These are phyloP conservation scores for Thinocorus orbignyianus DNA, from an alignment of 2,113 vertebrate species.

Conservation along the genomic window DNA sequence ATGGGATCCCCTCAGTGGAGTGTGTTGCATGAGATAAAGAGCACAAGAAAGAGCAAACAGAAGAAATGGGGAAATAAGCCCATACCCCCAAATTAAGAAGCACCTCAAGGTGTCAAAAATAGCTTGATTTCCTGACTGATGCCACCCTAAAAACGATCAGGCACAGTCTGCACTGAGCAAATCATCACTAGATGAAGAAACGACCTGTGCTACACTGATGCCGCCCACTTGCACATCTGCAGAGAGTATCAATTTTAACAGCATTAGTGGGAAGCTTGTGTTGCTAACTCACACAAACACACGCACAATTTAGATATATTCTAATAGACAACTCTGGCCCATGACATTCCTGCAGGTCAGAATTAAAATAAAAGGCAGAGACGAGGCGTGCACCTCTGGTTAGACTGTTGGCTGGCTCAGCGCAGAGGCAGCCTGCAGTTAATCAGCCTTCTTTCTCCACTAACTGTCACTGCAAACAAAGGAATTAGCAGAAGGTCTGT, in stretches of 20 bases:
- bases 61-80: neutral
- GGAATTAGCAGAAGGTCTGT: slow-evolving; percentile 69
- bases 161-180: neutral
- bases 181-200: neutral
- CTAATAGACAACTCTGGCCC: slow-evolving; percentile 35
- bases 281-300: neutral
- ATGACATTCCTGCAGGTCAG: slow-evolving; percentile 53
- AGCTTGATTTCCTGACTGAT: neutral
- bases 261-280: neutral
- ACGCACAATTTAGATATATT: neutral
- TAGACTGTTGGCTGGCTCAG: slow-evolving; percentile 28
- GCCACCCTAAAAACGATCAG: neutral
- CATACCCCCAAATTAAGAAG: neutral
- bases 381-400: neutral
- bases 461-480: slow-evolving; percentile 72
- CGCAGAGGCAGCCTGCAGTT: slow-evolving; percentile 39
- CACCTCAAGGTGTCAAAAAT: neutral
- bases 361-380: slow-evolving; percentile 57
- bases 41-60: neutral
- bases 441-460: slow-evolving; percentile 66
- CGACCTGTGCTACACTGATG: neutral
- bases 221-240: neutral
- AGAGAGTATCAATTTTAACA: neutral
- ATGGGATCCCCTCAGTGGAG: neutral
- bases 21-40: neutral